Evolutionary conservation across 2,888 invertebrate genomes (phyloP), one percentile per base, ranked within the genome.

Genomic region (Acanthococcus lagerstroemiae): DNA sequence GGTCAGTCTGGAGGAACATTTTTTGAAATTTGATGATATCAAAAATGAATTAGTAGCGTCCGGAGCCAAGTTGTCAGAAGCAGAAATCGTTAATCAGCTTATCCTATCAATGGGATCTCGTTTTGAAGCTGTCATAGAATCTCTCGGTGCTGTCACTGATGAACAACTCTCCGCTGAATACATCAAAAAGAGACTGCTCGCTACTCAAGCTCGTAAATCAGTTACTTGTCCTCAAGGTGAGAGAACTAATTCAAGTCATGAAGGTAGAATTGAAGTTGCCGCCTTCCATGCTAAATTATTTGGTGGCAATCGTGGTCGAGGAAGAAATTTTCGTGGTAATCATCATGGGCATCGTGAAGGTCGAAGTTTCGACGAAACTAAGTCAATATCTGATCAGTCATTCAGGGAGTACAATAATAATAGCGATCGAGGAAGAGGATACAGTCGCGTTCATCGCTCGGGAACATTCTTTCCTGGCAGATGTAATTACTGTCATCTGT

Each of bases 401-500:
- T n/a, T n/a, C n/a, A n/a, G n/a, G n/a, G n/a, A 48, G 15, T 19
- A 6, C 19, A 19, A 48, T 7, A 17, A 9, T 6, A 48, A 48
- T 48, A 15, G 19, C n/a, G n/a, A 48, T 48, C n/a, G 9, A 17
- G n/a, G n/a, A n/a, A n/a, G n/a, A n/a, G n/a, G n/a, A n/a, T n/a
- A n/a, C n/a, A n/a, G n/a, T n/a, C n/a, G n/a, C 37, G 37, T 37
- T 15, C 9, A n/a, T n/a, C n/a, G n/a, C n/a, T n/a, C n/a, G n/a
- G n/a, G n/a, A n/a, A n/a, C n/a, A 6, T 48, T n/a, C 17, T 48
- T 48, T 54, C 9, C 6, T 54, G 54, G 54, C 9, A 24, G 19
- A 24, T 54, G 54, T 24, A 19, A 54, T 24, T 54, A 54, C 19
- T 54, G 54, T 54, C 54, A 54, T 54, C 6, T 9, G 4, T 54